Evolutionary conservation across 2,797 vertebrate species (phyloP).

Genomic region (Apogon hyalosoma): DNA sequence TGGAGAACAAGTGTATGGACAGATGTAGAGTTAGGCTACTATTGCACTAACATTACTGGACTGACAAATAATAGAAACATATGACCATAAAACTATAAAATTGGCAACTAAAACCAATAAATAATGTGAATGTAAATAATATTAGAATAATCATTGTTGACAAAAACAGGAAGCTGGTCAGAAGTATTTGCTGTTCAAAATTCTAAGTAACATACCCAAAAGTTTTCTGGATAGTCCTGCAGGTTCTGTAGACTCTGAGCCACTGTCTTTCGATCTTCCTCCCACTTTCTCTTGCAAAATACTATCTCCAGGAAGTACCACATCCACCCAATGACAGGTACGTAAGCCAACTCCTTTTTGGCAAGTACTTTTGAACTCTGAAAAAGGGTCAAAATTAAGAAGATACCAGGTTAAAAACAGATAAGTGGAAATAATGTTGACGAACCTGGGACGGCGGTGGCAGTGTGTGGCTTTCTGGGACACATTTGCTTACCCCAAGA

Average conservation of each 20-base stretch:
- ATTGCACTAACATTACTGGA: no score
- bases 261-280: constrained; percentile 91
- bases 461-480: not conserved
- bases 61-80: no score
- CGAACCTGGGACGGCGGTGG: not conserved
- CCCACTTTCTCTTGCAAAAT: constrained; percentile 97
- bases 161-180: no score
- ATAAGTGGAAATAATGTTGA: not conserved
- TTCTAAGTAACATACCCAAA: constrained; percentile 82
- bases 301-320: constrained; percentile 99
- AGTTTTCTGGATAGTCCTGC: constrained; percentile 93
- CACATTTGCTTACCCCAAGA: constrained; percentile 89
- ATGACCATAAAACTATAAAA: no score
- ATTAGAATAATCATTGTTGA: no score
- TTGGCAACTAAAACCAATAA: no score
- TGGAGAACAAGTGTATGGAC: no score
- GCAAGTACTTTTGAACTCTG: constrained; percentile 97
- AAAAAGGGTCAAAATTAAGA: constrained; percentile 23
- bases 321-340: constrained; percentile 98
- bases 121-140: no score
- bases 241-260: constrained; percentile 88
- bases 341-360: constrained; percentile 93
- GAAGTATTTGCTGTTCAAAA: no score
- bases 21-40: no score
- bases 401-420: not conserved